Evolutionary conservation across 2,888 invertebrate genomes (phyloP).

Genomic region (Parnassius orleans): DNA sequence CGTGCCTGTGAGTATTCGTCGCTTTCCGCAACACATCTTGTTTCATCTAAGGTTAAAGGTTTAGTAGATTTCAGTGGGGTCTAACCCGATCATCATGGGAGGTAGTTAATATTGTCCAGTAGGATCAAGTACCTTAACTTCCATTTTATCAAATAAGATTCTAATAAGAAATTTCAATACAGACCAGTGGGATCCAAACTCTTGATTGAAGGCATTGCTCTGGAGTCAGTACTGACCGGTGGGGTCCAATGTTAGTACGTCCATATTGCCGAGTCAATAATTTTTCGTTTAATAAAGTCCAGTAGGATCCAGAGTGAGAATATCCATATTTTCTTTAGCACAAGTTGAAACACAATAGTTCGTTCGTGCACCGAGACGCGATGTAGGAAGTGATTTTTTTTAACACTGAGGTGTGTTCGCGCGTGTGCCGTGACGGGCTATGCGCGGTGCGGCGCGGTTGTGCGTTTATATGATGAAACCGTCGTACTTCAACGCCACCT

Average conservation of each 20-base stretch:
- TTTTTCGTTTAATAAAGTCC: slow-evolving; percentile 61
- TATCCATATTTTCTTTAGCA: slow-evolving; percentile 65
- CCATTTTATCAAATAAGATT: slow-evolving; percentile 45
- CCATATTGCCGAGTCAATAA: slow-evolving; percentile 47
- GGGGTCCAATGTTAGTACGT: slow-evolving; percentile 62
- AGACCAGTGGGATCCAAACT: slow-evolving; percentile 49
- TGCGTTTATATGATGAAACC: slow-evolving; percentile 67
- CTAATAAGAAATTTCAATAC: slow-evolving; percentile 48
- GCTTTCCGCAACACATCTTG: slow-evolving; percentile 76
- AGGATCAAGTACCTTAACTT: slow-evolving; percentile 59
- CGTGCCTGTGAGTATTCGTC: slow-evolving; percentile 67
- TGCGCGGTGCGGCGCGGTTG: slow-evolving; percentile 55
- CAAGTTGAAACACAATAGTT: slow-evolving; percentile 58
- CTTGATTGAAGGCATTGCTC: slow-evolving; percentile 43
- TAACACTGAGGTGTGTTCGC: slow-evolving; percentile 54
- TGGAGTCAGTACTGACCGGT: slow-evolving; percentile 59
- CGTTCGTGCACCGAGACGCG: slow-evolving; percentile 53
- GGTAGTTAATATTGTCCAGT: slow-evolving; percentile 63
- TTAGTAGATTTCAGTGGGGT: slow-evolving; percentile 73
- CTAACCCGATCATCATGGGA: slow-evolving; percentile 61
- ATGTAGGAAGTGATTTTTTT: slow-evolving; percentile 34
- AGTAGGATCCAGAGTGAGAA: slow-evolving; percentile 70
- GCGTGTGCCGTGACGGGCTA: slow-evolving; percentile 61
- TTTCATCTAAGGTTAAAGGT: slow-evolving; percentile 39
- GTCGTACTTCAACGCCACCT: slow-evolving; percentile 56